Conservation (phyloP, 1,140 invertebrate species). For the Megalopta genalis region DNA sequence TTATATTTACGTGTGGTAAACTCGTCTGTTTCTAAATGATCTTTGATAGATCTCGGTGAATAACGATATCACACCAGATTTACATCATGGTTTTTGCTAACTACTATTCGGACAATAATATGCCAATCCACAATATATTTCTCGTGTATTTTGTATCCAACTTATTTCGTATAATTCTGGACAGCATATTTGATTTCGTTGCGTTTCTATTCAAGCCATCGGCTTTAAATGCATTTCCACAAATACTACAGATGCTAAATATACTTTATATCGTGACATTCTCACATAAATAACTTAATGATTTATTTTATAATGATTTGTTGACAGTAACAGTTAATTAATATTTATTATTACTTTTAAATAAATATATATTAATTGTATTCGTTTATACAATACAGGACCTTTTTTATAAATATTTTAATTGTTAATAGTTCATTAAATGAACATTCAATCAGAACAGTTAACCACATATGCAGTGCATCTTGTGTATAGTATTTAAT, state of each 20-base stretch:
- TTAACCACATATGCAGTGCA: background rate
- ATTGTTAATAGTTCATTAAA: background rate
- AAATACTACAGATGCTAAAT: background rate
- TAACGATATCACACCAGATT: background rate
- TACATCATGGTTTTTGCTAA: background rate
- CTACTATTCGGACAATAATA: constrained; percentile 13
- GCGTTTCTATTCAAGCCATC: background rate
- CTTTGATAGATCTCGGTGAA: background rate
- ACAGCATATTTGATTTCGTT: background rate
- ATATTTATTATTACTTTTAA: background rate
- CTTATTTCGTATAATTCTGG: constrained; percentile 16
- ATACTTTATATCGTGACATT: background rate
- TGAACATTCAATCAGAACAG: background rate
- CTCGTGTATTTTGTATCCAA: constrained; percentile 1
- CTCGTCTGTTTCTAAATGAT: background rate
- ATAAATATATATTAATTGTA: background rate
- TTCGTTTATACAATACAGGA: background rate
- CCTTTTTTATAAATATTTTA: background rate
- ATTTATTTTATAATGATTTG: constrained; percentile 3
- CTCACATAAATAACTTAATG: constrained; percentile 8
- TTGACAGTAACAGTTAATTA: constrained; percentile 25
- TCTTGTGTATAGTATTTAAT: constrained; percentile 4
- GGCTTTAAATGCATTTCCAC: background rate
- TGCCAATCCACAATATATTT: background rate
- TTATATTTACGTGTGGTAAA: constrained; percentile 51